Evolutionary conservation across 2,797 vertebrate species (phyloP), one percentile per base, ranked within the genome.

Genomic region (Poeciliopsis gracilis): DNA sequence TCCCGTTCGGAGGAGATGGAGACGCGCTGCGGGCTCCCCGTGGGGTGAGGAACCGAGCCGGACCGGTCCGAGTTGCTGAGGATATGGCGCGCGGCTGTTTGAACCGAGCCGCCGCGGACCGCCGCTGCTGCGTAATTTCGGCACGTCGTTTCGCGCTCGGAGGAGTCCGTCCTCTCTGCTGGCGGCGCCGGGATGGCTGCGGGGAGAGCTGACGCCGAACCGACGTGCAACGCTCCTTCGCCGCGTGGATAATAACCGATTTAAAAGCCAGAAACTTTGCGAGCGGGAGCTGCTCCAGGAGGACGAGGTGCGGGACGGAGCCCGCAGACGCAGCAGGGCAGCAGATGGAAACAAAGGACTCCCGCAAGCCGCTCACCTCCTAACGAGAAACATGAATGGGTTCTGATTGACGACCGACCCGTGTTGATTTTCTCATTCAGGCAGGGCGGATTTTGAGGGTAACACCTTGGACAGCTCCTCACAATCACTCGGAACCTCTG

Each of bases 321-420:
- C 47, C 53, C 10, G 36, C 78, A 63, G 73, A 76, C 43, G 74
- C 28, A 63, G 49, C n/a, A 61, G 59, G 45, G 77, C 77, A 77
- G 5, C 80, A 11, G 76, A 80, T 72, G 82, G 79, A 90, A 90
- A 90, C 91, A 90, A 92, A 90, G 86, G 85, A 80, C 18, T 38
- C 33, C 61, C 45, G 10, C 87, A 57, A 59, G 81, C 73, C 20
- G 83, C 66, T 86, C 81, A 76, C 69, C 85, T 79, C 78, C 47
- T 10, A 66, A 85, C 36, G 7, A 81, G 28, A 79, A 80, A 82
- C 28, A 78, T 36, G 74, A 82, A 85, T 18, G 59, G 15, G 59
- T 16, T 61, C 33, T 33, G 3, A 33, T 16, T 30, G 28, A 18
- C 33, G 3, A 80, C 61, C 73, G 66, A 49, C 41, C 47, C 2